phyloP scores from a whole-genome alignment of 2,888 invertebrate species.

The Lasioglossum zephyrum region DNA sequence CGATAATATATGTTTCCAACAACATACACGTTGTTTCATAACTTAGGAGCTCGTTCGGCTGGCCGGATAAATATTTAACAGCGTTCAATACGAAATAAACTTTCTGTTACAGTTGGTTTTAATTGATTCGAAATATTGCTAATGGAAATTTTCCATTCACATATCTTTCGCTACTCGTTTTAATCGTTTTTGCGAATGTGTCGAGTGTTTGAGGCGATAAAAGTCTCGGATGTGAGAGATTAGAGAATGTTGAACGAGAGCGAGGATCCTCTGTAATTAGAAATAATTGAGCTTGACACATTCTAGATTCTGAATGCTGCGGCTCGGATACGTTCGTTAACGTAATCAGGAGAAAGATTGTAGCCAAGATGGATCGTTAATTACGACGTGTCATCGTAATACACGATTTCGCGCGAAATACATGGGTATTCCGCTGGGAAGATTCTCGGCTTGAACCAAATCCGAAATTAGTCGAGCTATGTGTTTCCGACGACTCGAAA shows the following conservation, averaged over 20 bases:
- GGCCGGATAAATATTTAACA: constrained; percentile 33
- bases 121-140: constrained; percentile 1
- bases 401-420: constrained; percentile 32
- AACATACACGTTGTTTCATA: constrained; percentile 22
- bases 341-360: constrained; percentile 4
- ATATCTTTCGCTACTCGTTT: not conserved
- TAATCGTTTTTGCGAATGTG: not conserved
- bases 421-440: constrained; percentile 15
- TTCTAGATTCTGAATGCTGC: not conserved
- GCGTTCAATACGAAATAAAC: not conserved
- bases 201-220: not conserved
- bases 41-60: not conserved
- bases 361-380: constrained; percentile 28
- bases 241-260: not conserved
- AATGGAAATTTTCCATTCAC: not conserved
- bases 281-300: not conserved
- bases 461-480: constrained; percentile 56
- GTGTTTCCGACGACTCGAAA: constrained; percentile 57
- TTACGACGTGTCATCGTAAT: constrained; percentile 33
- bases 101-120: not conserved
- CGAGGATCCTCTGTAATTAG: not conserved
- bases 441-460: constrained; percentile 29
- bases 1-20: not conserved
- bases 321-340: not conserved
- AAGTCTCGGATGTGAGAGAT: not conserved